Evolutionary conservation across 1,140 invertebrate species (phyloP), one percentile per base, ranked within the genome.

Genomic region (Aphelinus atriplicis): DNA sequence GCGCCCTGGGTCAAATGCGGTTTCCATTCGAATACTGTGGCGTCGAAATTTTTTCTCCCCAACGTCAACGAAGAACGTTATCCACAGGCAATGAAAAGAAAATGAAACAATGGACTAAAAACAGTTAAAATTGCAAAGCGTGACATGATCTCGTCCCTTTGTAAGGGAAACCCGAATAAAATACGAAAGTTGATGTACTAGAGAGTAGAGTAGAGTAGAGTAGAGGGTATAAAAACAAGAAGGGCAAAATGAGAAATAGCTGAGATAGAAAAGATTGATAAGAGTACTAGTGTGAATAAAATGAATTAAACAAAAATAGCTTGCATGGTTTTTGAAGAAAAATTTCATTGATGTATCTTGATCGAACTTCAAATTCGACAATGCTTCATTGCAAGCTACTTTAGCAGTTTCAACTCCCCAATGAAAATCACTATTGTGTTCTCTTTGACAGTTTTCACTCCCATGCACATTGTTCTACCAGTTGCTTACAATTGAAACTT

Each of bases 401-500:
- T 26, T 26, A 26, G 26, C 26, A 26, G 26, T 26, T 26, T 26
- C 26, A 26, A 26, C 26, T 26, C 26, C 26, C 26, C 26, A 26
- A 26, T 26, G 26, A 26, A 26, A 26, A 26, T 26, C 26, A 26
- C 26, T 26, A 26, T 26, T 26, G 26, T 26, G 26, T 61, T 74
- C 60, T 60, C 67, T 50, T 67, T 71, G 42, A 7, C n/a, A 46
- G 63, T 55, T 47, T 47, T 55, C 51, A n/a, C 62, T 67, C 10
- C 48, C 66, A 61, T 7, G 26, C 1, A 26, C 4, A 9, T 10
- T 46, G 53, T 64, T 72, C 57, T 64, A 72, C 70, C 62, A 65
- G 70, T 10, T 53, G 53, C 61, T 72, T 72, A 57, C 63, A 73
- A 73, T 67, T 48, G 55, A 48, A 64, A 73, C 42, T 73, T 73